Evolutionary conservation across 37 sponge, comb jelly and placozoan genomes (phyloP).

Genomic region (Eunapius fragilis): DNA sequence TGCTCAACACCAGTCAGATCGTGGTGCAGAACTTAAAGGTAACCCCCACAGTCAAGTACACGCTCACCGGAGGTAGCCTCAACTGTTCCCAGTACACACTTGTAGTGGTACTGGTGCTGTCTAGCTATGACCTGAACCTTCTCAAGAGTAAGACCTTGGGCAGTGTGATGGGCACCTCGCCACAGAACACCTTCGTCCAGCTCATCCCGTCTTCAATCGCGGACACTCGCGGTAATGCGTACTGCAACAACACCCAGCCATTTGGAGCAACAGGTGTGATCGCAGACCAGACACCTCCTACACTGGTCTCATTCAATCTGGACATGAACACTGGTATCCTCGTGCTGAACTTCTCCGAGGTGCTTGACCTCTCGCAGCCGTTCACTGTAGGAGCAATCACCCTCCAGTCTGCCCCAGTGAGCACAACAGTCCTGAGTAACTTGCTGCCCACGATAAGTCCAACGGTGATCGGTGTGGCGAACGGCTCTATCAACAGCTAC

Average conservation of each 20-base stretch:
- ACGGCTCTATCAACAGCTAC: not conserved
- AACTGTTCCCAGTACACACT: slow-evolving; percentile 34
- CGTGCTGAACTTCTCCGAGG: slow-evolving; percentile 79
- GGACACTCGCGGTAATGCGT: slow-evolving; percentile 68
- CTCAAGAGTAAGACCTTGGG: slow-evolving; percentile 28
- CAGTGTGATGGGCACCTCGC: slow-evolving; percentile 24
- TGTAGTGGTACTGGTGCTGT: slow-evolving; percentile 40
- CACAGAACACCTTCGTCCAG: slow-evolving; percentile 24
- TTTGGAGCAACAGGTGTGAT: slow-evolving; percentile 29
- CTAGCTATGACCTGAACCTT: slow-evolving; percentile 51
- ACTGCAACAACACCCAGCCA: slow-evolving; percentile 58
- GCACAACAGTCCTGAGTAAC: not conserved
- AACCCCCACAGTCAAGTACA: not conserved
- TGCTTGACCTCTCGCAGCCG: slow-evolving; percentile 23
- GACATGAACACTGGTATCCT: slow-evolving; percentile 59
- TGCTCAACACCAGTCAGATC: slow-evolving; percentile 64
- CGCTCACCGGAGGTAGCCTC: slow-evolving; percentile 41
- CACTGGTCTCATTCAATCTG: slow-evolving; percentile 51
- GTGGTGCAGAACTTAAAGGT: slow-evolving; percentile 10
- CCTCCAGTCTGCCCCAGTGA: slow-evolving; percentile 38
- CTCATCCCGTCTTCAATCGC: slow-evolving; percentile 26
- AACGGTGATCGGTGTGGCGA: not conserved
- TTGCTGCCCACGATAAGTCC: not conserved
- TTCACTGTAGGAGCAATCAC: slow-evolving; percentile 36
- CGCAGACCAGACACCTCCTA: slow-evolving; percentile 62